These are phyloP conservation scores for Venusia cambrica DNA, from an alignment of 2,888 invertebrate genomes.

Conservation along the genomic window DNA sequence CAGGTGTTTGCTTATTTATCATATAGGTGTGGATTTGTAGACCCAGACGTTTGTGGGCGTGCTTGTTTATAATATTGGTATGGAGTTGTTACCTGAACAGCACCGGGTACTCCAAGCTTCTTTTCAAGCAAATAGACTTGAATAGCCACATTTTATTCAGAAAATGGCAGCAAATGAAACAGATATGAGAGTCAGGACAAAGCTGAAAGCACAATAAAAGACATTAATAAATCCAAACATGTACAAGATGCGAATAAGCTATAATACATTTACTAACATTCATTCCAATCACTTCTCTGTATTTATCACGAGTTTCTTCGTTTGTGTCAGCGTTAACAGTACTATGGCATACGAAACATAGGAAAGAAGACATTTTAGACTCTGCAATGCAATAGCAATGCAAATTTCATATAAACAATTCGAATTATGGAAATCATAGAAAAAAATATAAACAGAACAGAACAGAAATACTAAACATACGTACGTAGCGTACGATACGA, in stretches of 20 bases:
- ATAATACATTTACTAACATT: constrained; percentile 43
- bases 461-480: too few species aligned
- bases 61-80: too few species aligned
- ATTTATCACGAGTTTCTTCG: constrained; percentile 64
- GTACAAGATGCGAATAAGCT: background rate
- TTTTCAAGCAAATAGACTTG: constrained; percentile 55
- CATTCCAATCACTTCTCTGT: constrained; percentile 63
- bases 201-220: too few species aligned
- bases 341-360: constrained; percentile 68
- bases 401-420: too few species aligned
- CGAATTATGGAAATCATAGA: too few species aligned
- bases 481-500: too few species aligned
- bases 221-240: background rate
- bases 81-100: constrained; percentile 60
- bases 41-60: too few species aligned
- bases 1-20: too few species aligned
- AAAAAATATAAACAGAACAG: too few species aligned
- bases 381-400: too few species aligned
- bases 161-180: constrained; percentile 62
- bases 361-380: constrained; percentile 54
- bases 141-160: constrained; percentile 60
- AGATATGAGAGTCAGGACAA: constrained; percentile 58
- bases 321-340: constrained; percentile 56
- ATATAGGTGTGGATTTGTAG: too few species aligned
- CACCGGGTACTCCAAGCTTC: constrained; percentile 63